Conservation (phyloP, 2,888 invertebrate species). For the Coleophora deauratella region DNA sequence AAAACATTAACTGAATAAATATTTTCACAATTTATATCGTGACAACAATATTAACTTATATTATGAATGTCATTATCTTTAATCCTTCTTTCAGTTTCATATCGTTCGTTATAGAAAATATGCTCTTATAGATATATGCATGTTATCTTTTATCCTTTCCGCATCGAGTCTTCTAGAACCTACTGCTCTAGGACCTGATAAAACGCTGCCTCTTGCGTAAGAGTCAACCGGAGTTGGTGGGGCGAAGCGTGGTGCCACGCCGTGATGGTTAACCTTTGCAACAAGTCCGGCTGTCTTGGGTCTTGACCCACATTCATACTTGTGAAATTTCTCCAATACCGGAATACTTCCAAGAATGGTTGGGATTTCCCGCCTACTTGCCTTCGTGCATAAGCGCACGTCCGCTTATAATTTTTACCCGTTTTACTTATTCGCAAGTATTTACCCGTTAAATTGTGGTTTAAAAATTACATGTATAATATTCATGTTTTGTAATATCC, state of each 20-base stretch:
- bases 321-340: constrained; percentile 68
- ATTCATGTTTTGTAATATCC: too few species aligned
- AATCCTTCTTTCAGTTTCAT: too few species aligned
- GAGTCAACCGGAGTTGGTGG: constrained; percentile 51
- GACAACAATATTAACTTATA: too few species aligned
- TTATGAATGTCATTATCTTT: too few species aligned
- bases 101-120: too few species aligned
- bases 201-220: constrained; percentile 64
- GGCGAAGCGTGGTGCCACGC: constrained; percentile 35
- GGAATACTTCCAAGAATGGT: constrained; percentile 51
- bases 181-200: constrained; percentile 60
- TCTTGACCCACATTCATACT: constrained; percentile 67
- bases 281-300: constrained; percentile 71
- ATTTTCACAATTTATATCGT: too few species aligned
- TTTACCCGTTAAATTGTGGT: constrained; percentile 28
- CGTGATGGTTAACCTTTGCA: constrained; percentile 62
- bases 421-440: constrained; percentile 15
- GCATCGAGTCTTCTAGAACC: constrained; percentile 33
- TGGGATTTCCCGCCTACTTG: constrained; percentile 53
- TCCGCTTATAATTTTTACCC: constrained; percentile 21
- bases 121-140: too few species aligned
- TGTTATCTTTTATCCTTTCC: too few species aligned
- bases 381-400: constrained; percentile 11
- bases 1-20: constrained; percentile 6
- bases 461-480: too few species aligned